Conservation (phyloP, 2,113 vertebrate species). For the Menidia beryllina region DNA sequence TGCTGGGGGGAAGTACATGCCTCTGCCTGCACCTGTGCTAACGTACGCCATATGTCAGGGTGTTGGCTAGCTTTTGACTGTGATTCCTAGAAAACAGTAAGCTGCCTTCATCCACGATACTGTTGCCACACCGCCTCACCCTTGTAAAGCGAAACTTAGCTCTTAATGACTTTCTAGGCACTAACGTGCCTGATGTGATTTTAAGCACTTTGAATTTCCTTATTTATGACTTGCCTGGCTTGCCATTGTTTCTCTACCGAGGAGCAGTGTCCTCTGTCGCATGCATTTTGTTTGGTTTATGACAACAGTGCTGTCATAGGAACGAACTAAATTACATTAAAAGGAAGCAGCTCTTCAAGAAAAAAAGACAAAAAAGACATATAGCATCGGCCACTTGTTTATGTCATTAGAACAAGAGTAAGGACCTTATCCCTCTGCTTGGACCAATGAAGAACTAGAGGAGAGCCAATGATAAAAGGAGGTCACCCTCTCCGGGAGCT, state of each 20-base stretch:
- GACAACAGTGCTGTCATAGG: not conserved
- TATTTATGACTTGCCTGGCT: no score
- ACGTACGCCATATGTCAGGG: slow-evolving; percentile 33
- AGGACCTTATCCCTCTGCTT: slow-evolving; percentile 42
- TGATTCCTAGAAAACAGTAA: slow-evolving; percentile 13
- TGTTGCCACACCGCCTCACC: slow-evolving; percentile 1
- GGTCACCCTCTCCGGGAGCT: slow-evolving; percentile 64
- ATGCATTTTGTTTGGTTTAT: not conserved
- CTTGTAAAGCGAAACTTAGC: not conserved
- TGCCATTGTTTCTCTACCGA: not conserved
- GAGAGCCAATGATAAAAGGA: slow-evolving; percentile 49
- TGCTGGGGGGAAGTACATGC: slow-evolving; percentile 59
- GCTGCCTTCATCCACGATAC: slow-evolving; percentile 12
- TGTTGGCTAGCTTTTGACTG: slow-evolving; percentile 27
- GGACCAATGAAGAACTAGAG: slow-evolving; percentile 52
- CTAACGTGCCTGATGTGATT: no score
- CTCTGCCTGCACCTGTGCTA: slow-evolving; percentile 66
- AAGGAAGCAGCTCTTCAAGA: not conserved
- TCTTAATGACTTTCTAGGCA: not conserved
- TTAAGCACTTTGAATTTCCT: no score
- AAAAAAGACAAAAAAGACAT: slow-evolving; percentile 21
- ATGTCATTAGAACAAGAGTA: slow-evolving; percentile 36
- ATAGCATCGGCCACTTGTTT: slow-evolving; percentile 19
- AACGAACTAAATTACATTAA: not conserved
- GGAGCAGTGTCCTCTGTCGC: not conserved